phyloP scores from a whole-genome alignment of 2,888 invertebrate species.

The Stenolophus ochropezus region DNA sequence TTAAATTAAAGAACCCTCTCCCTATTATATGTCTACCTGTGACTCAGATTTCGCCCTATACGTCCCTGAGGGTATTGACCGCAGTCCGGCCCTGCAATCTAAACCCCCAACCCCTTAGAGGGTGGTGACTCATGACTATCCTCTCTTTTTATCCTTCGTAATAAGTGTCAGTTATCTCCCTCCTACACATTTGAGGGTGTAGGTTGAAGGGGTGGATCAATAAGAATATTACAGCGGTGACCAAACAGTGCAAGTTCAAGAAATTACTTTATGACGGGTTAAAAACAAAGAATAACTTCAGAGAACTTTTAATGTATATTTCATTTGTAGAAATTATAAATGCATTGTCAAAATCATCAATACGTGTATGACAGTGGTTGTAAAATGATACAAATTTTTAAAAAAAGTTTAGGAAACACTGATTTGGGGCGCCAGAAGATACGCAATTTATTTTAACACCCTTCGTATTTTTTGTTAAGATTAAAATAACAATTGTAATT shows the following conservation, averaged over 20 bases:
- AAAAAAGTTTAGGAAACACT: constrained; percentile 33
- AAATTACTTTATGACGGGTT: not conserved
- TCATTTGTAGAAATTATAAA: not conserved
- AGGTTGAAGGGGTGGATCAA: constrained; percentile 36
- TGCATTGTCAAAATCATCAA: not conserved
- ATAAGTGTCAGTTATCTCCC: not conserved
- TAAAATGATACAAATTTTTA: no score
- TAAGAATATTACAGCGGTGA: constrained; percentile 14
- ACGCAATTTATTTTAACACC: constrained; percentile 26
- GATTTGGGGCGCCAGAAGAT: constrained; percentile 32
- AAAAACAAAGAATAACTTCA: not conserved
- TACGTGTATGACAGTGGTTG: no score
- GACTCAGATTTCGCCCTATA: not conserved
- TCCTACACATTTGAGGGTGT: not conserved
- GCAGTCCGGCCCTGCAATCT: constrained; percentile 22
- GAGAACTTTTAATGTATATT: not conserved
- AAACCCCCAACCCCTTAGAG: not conserved
- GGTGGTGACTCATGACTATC: constrained; percentile 18
- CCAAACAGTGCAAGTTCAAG: not conserved
- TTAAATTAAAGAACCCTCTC: not conserved
- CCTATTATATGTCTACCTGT: not conserved
- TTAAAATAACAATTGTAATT: constrained; percentile 19
- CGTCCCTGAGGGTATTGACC: constrained; percentile 23
- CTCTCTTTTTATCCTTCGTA: constrained; percentile 28
- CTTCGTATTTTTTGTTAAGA: constrained; percentile 28